A percentile compares a stretch with the other conserved stretches of the same genome.
These are phyloP conservation scores for Callipepla squamata DNA, from an alignment of 2,113 vertebrate genomes.

Conservation along the genomic window DNA sequence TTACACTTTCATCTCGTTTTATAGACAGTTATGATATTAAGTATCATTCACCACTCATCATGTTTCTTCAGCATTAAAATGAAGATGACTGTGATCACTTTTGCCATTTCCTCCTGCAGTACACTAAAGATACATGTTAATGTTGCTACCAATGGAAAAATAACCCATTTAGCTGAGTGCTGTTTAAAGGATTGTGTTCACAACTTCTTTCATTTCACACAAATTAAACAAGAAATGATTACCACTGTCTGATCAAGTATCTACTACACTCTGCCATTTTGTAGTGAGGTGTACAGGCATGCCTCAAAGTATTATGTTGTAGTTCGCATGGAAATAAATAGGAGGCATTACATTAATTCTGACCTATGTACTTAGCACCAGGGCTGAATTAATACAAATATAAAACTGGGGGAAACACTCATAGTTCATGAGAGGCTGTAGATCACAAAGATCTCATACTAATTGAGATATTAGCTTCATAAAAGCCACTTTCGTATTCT, in stretches of 20 bases:
- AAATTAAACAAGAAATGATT: conserved; percentile 46
- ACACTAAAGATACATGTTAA: conserved; percentile 23
- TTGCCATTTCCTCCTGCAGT: conserved; percentile 55
- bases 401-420: neutral
- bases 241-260: conserved; percentile 29
- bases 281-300: neutral
- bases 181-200: conserved; percentile 32
- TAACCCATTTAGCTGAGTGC: conserved; percentile 60
- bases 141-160: conserved; percentile 46
- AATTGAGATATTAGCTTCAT: neutral
- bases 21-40: conserved; percentile 42
- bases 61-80: conserved; percentile 43
- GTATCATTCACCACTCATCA: conserved; percentile 35
- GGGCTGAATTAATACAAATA: neutral
- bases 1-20: conserved; percentile 49
- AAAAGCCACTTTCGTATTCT: neutral
- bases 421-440: neutral
- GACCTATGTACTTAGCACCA: neutral
- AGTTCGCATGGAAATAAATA: neutral
- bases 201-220: conserved; percentile 45
- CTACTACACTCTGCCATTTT: neutral
- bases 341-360: neutral
- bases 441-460: neutral
- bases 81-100: conserved; percentile 32
- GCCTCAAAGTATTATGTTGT: neutral